These are phyloP conservation scores for Trisateles emortualis DNA, from an alignment of 2,888 invertebrate genomes.

Conservation along the genomic window DNA sequence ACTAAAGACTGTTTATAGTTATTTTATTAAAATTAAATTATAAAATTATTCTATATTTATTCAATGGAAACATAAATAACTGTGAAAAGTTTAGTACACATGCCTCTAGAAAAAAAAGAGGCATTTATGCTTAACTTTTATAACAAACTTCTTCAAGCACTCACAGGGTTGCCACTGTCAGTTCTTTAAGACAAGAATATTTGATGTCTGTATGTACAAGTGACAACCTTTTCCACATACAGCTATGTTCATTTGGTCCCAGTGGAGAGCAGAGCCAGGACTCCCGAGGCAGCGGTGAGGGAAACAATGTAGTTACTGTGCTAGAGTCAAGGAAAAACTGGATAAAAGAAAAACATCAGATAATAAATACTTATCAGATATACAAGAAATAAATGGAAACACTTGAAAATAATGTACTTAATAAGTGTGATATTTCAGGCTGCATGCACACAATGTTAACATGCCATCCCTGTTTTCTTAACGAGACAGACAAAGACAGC, in stretches of 20 bases:
- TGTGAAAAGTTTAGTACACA: constrained; percentile 36
- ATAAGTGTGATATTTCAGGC: too few species aligned
- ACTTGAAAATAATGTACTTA: too few species aligned
- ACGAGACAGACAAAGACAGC: too few species aligned
- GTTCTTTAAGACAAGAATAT: constrained; percentile 42
- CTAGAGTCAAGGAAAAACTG: constrained; percentile 51
- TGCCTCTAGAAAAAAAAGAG: constrained; percentile 36
- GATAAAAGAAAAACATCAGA: constrained; percentile 22
- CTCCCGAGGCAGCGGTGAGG: constrained; percentile 95
- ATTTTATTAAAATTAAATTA: constrained; percentile 75
- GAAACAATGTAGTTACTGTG: constrained; percentile 96
- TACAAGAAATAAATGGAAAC: too few species aligned
- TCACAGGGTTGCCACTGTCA: constrained; percentile 43
- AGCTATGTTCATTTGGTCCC: constrained; percentile 89
- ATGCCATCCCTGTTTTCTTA: too few species aligned
- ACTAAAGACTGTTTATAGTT: constrained; percentile 68
- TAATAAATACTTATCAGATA: background rate
- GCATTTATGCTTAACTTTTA: constrained; percentile 31
- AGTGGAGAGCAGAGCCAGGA: constrained; percentile 98
- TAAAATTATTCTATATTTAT: constrained; percentile 66
- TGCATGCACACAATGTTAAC: too few species aligned
- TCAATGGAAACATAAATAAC: constrained; percentile 49
- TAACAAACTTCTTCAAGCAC: constrained; percentile 44
- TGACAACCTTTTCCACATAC: constrained; percentile 47
- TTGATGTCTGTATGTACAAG: constrained; percentile 27